phyloP scores from a whole-genome alignment of 2,113 vertebrate genomes.

The Nesoenas mayeri region DNA sequence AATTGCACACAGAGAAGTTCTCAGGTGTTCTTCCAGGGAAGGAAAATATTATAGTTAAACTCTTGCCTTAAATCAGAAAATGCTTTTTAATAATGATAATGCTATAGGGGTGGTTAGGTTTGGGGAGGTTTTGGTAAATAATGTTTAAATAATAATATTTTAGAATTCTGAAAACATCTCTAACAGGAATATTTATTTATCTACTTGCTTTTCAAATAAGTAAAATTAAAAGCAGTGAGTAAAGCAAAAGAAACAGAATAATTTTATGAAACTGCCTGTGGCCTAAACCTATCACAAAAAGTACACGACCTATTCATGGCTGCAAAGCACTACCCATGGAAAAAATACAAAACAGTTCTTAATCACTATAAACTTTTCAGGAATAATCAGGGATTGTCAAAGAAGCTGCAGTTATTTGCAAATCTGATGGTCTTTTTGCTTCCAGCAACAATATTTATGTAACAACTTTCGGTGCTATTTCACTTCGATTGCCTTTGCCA shows the following conservation, averaged over 20 bases:
- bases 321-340: not conserved
- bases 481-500: not conserved
- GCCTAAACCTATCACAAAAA: not conserved
- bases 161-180: not conserved
- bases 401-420: not conserved
- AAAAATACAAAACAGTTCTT: slow-evolving; percentile 17
- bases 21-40: not conserved
- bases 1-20: not conserved
- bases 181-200: not conserved
- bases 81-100: not conserved
- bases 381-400: not conserved
- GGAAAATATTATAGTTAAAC: not conserved
- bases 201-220: not conserved
- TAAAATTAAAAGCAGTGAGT: not conserved
- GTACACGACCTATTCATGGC: not conserved
- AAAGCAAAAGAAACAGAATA: not conserved
- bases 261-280: not conserved
- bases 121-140: not conserved
- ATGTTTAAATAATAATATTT: not conserved
- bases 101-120: not conserved
- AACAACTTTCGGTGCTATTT: not conserved
- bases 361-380: not conserved
- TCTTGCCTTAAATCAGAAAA: not conserved
- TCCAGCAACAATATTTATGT: not conserved
- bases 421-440: not conserved